Conservation (phyloP, 1,140 invertebrate genomes). For the Pseudomyrmex dendroicus region DNA sequence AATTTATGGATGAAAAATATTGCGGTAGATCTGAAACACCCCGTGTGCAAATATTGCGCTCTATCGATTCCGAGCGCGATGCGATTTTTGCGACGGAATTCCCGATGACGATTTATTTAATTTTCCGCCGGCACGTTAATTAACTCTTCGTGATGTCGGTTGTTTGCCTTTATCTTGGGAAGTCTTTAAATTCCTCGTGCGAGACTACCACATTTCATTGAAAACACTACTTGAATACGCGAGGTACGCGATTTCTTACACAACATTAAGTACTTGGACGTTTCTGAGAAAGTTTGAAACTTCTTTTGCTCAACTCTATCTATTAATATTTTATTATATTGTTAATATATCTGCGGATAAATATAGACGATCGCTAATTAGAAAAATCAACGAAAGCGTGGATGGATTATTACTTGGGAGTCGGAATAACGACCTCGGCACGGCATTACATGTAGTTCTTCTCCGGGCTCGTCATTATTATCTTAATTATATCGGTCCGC, state of each 20-base stretch:
- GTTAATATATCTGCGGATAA: neutral
- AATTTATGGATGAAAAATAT: neutral
- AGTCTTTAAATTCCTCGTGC: no score
- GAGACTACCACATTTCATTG: conserved; percentile 23
- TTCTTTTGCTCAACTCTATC: conserved; percentile 3
- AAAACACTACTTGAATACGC: neutral
- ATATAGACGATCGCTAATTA: conserved; percentile 43
- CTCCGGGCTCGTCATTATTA: conserved; percentile 41
- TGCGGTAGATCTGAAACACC: neutral
- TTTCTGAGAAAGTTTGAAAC: no score
- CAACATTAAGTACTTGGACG: neutral
- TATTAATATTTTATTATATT: conserved; percentile 32
- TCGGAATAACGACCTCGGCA: conserved; percentile 51
- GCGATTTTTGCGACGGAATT: conserved; percentile 43
- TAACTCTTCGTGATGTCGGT: conserved; percentile 24
- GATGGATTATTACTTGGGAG: neutral
- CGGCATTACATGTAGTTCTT: neutral
- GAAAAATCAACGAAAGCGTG: conserved; percentile 10
- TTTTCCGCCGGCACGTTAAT: conserved; percentile 42
- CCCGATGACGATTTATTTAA: conserved; percentile 56
- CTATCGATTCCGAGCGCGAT: conserved; percentile 5
- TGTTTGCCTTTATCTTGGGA: no score
- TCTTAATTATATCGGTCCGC: conserved; percentile 50
- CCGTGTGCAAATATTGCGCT: neutral
- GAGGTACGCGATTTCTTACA: neutral